Evolutionary conservation across 2,797 vertebrate genomes (phyloP), one percentile per base, ranked within the genome.

Genomic region (Potorous gilbertii): DNA sequence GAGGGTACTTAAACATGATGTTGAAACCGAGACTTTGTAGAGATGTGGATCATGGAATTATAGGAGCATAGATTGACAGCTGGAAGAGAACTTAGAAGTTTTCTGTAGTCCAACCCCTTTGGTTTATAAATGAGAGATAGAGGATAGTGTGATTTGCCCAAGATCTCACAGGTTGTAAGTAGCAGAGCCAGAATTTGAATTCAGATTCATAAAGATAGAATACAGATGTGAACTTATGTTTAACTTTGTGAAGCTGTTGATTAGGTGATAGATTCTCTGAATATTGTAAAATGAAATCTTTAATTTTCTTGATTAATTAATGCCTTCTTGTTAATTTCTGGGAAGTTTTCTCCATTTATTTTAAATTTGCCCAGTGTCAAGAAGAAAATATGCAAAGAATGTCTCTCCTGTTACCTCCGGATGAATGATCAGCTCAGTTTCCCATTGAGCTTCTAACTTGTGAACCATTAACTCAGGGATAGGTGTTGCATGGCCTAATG

Each of bases 181-280:
- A 40, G 66, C 8, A 21, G 62, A 66, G 66, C 3, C 18, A 81
- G 66, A 16, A 24, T 81, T 10, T 46, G 6, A 81, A 46, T 46
- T n/a, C n/a, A 81, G 62, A n/a, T 46, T 16, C 66, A 81, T 46
- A 81, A 40, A 40, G 66, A 81, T 46, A 40, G 8, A 21, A 18
- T 10, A 46, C 16, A 24, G 5, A 81, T 81, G 40, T 81, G 9
- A 81, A 81, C 18, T 40, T 81, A 46, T 40, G 6, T 34, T 87
- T 87, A 46, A 50, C 40, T 87, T 87, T 87, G 40, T 46, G 40
- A 46, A 87, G 21, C 9, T 81, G 18, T 16, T 27, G 46, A 27
- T 50, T 87, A 52, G 59, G 54, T n/a, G 8, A 92, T 94, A 87
- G 66, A 55, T 94, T 52, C 87, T 94, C 96, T 94, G 94, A 92